A percentile compares a stretch with the other conserved stretches of the same genome.
Evolutionary conservation across 2,797 vertebrate species (phyloP).

Genomic region (Urocyon cinereoargenteus): DNA sequence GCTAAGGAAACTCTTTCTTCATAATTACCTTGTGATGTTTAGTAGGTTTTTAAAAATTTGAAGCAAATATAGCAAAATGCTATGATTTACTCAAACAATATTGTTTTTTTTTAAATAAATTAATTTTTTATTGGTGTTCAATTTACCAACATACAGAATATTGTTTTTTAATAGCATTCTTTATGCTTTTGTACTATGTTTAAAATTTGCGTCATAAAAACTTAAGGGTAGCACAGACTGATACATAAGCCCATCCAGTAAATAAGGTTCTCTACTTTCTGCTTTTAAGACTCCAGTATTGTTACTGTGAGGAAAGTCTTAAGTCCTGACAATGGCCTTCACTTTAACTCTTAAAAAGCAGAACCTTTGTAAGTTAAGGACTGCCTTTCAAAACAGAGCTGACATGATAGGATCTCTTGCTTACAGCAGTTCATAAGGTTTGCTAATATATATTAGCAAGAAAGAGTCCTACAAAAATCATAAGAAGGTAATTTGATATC

Average conservation of each 20-base stretch:
- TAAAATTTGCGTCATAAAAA: slow-evolving; percentile 55
- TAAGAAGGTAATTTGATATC: neutral
- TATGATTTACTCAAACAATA: slow-evolving; percentile 36
- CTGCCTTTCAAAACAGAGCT: neutral
- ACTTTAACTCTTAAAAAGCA: slow-evolving; percentile 10
- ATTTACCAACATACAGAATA: too few relatives aligned
- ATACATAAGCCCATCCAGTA: neutral
- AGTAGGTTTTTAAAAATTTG: neutral
- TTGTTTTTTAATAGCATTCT: neutral
- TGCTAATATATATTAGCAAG: neutral
- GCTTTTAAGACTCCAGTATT: neutral
- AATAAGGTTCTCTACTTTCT: neutral
- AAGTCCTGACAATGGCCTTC: neutral
- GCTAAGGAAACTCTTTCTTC: slow-evolving; percentile 14
- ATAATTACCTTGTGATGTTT: neutral
- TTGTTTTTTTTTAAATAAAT: too few relatives aligned
- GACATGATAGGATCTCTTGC: neutral
- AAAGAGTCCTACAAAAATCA: slow-evolving; percentile 36
- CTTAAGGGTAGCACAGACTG: neutral
- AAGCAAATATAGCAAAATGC: slow-evolving; percentile 28
- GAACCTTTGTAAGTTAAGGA: neutral
- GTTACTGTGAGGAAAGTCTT: neutral
- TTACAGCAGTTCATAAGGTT: neutral
- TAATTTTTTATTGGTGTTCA: too few relatives aligned
- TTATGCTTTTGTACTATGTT: neutral